Evolutionary conservation across 2,113 vertebrate genomes (phyloP).

Genomic region (Pavo muticus): DNA sequence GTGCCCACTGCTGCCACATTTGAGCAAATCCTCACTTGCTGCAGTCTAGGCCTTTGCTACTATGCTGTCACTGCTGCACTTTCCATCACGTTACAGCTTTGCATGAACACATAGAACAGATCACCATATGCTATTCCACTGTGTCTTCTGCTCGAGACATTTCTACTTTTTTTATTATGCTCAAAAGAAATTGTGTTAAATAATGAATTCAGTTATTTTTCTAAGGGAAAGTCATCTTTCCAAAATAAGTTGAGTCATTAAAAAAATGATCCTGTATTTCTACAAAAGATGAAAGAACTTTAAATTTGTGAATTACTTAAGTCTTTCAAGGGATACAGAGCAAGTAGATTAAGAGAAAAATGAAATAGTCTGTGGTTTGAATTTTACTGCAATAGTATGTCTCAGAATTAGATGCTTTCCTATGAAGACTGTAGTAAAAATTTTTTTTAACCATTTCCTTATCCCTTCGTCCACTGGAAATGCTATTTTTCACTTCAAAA

Average conservation of each 20-base stretch:
- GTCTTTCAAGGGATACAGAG: not conserved
- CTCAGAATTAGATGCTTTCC: not conserved
- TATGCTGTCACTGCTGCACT: too few relatives aligned
- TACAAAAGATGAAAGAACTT: not conserved
- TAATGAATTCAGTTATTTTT: not conserved
- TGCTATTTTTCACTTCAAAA: not conserved
- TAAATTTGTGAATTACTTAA: not conserved
- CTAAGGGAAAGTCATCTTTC: not conserved
- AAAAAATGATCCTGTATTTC: not conserved
- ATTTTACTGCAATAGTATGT: not conserved
- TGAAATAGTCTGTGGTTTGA: not conserved
- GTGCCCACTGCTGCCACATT: too few relatives aligned
- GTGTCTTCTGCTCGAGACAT: not conserved
- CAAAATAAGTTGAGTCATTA: not conserved
- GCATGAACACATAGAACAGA: not conserved
- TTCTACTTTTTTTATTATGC: not conserved
- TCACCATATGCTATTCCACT: not conserved
- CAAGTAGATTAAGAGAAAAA: not conserved
- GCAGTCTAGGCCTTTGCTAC: too few relatives aligned
- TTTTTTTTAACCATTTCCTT: not conserved
- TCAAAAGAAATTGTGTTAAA: not conserved
- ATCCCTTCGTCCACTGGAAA: not conserved
- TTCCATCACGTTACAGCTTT: too few relatives aligned
- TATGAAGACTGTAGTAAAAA: not conserved
- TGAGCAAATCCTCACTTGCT: too few relatives aligned